These are phyloP conservation scores for Oscheius sp. DNA, from an alignment of 2,888 invertebrate genomes.

Conservation along the genomic window DNA sequence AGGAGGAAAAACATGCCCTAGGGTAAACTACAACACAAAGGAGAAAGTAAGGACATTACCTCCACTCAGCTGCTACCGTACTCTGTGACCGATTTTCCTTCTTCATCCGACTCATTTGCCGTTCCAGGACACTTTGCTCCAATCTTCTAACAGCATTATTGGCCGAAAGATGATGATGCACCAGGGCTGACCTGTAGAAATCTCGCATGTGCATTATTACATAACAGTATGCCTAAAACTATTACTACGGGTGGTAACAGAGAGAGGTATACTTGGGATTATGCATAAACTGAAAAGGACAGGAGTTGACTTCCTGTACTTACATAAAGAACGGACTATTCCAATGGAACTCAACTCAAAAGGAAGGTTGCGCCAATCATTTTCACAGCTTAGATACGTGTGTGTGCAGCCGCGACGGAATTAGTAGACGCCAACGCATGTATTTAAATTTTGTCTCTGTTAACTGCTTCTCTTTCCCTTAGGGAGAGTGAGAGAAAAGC, in stretches of 20 bases:
- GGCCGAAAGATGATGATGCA: slow-evolving; percentile 22
- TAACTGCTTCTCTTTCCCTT: not conserved
- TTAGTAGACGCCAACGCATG: slow-evolving; percentile 27
- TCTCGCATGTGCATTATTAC: slow-evolving; percentile 14
- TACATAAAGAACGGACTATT: not conserved
- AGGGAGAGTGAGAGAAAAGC: not conserved
- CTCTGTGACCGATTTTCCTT: slow-evolving; percentile 14
- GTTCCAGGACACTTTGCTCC: slow-evolving; percentile 21
- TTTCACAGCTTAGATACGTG: slow-evolving; percentile 33
- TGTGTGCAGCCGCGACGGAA: slow-evolving; percentile 7
- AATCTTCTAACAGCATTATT: slow-evolving; percentile 20
- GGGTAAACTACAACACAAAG: not conserved
- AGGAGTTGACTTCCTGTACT: slow-evolving; percentile 28
- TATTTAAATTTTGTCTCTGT: not conserved
- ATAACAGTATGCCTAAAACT: slow-evolving; percentile 6
- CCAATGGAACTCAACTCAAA: too few relatives aligned
- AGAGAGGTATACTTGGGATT: not conserved
- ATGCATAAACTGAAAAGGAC: slow-evolving; percentile 1
- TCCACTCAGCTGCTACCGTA: slow-evolving; percentile 20
- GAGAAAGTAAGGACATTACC: not conserved
- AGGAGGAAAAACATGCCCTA: too few relatives aligned
- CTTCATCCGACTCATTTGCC: slow-evolving; percentile 13
- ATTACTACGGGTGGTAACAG: not conserved
- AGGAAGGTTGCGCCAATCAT: slow-evolving; percentile 14
- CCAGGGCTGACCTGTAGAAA: slow-evolving; percentile 28